Evolutionary conservation across 2,113 vertebrate genomes (phyloP).

Genomic region (Chascanopsetta lugubris): DNA sequence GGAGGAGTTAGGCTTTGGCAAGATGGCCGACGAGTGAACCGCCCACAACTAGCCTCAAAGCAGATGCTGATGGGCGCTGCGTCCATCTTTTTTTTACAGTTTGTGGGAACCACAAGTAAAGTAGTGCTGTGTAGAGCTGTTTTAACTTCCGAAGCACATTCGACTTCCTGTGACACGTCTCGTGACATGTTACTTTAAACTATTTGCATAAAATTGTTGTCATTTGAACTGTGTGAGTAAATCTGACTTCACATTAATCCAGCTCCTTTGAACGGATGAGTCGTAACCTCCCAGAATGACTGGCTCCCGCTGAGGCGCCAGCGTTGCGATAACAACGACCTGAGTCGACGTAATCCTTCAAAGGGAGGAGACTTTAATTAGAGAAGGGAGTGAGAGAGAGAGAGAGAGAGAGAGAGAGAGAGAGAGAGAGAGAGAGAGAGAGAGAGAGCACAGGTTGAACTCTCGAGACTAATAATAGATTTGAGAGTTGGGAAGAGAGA

Average conservation of each 20-base stretch:
- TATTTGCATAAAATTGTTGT: not conserved
- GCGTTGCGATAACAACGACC: constrained; percentile 45
- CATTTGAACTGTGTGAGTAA: not conserved
- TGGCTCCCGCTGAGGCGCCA: too few species aligned
- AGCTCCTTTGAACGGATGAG: constrained; percentile 1
- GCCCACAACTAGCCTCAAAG: too few species aligned
- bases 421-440: too few species aligned
- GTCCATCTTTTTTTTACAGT: not conserved
- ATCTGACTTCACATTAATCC: not conserved
- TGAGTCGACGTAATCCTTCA: constrained; percentile 33
- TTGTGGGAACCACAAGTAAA: too few species aligned
- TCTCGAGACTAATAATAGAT: not conserved
- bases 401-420: too few species aligned
- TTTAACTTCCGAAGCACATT: not conserved
- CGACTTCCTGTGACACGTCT: not conserved
- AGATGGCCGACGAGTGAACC: too few species aligned
- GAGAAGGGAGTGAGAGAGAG: too few species aligned
- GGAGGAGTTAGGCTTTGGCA: too few species aligned
- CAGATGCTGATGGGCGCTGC: too few species aligned
- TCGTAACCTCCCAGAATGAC: constrained; percentile 52
- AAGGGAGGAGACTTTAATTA: constrained; percentile 2
- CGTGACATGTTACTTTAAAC: not conserved
- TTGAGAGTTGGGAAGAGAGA: too few species aligned
- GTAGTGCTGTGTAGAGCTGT: too few species aligned
- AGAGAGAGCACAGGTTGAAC: not conserved